Evolutionary conservation across 53 echinoderm and acorn worm genomes (phyloP).

Genomic region (Actinopyga echinites): DNA sequence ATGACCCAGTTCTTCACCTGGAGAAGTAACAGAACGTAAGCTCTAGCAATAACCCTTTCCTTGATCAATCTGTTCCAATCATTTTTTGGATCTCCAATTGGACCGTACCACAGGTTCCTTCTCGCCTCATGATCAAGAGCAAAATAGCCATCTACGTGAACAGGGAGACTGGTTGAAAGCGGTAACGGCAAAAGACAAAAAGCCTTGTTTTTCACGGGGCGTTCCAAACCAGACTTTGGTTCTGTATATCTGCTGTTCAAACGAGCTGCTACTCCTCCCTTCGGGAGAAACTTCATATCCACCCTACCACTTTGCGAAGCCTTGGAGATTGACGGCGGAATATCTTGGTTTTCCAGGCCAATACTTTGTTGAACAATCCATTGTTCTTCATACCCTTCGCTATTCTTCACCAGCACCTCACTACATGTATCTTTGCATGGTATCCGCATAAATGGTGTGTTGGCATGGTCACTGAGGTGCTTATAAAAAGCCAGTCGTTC

Average conservation of each 20-base stretch:
- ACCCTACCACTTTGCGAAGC: neutral
- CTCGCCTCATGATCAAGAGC: conserved; percentile 61
- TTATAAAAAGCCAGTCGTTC: neutral
- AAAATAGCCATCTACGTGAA: conserved; percentile 87
- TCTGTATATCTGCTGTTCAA: neutral
- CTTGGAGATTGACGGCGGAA: neutral
- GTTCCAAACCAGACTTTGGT: no score
- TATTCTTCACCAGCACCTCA: neutral
- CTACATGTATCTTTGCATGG: neutral
- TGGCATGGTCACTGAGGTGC: neutral
- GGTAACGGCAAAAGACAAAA: conserved; percentile 74
- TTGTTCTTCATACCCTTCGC: conserved; percentile 16
- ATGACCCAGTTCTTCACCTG: neutral
- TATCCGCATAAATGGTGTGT: neutral
- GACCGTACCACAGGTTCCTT: conserved; percentile 57
- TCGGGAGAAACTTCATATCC: conserved; percentile 45
- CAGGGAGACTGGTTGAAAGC: conserved; percentile 64
- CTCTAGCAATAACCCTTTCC: conserved; percentile 7
- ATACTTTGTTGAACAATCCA: conserved; percentile 58
- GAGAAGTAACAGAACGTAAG: conserved; percentile 16
- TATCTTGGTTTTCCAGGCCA: neutral
- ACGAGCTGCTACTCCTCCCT: conserved; percentile 57
- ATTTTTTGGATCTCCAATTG: conserved; percentile 34
- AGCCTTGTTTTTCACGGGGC: neutral
- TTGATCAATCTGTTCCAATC: conserved; percentile 43